phyloP scores from a whole-genome alignment of 2,113 vertebrate genomes.

The Mugil cephalus region DNA sequence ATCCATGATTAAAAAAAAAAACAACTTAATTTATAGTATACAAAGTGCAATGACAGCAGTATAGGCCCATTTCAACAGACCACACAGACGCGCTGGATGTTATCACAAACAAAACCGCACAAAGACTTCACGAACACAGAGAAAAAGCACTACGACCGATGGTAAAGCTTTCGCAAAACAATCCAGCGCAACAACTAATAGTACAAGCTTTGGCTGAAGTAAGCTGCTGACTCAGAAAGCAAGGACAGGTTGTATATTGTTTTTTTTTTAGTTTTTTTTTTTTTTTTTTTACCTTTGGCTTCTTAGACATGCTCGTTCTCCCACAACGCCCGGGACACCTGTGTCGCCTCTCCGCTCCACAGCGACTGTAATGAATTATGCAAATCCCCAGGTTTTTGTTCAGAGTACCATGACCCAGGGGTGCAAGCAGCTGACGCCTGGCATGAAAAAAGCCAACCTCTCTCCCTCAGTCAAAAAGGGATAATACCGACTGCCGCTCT shows the following conservation, averaged over 20 bases:
- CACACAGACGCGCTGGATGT: not conserved
- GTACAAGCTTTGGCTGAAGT: not conserved
- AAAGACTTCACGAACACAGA: not conserved
- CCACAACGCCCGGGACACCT: slow-evolving; percentile 64
- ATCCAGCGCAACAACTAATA: slow-evolving; percentile 25
- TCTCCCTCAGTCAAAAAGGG: slow-evolving; percentile 39
- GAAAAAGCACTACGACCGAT: not conserved
- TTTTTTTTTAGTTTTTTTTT: slow-evolving; percentile 41
- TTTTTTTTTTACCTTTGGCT: slow-evolving; percentile 76
- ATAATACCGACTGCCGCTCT: slow-evolving; percentile 48
- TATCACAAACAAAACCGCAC: slow-evolving; percentile 25
- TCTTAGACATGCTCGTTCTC: slow-evolving; percentile 80
- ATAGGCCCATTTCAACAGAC: slow-evolving; percentile 22
- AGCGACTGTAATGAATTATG: slow-evolving; percentile 81
- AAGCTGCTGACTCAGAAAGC: slow-evolving; percentile 47
- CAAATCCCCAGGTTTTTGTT: slow-evolving; percentile 79
- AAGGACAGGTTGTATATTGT: slow-evolving; percentile 29
- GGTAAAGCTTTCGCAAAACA: slow-evolving; percentile 30
- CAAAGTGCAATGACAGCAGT: slow-evolving; percentile 4
- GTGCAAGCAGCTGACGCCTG: slow-evolving; percentile 71
- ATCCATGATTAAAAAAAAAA: slow-evolving; percentile 59
- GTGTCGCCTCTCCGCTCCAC: slow-evolving; percentile 65
- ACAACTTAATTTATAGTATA: slow-evolving; percentile 37
- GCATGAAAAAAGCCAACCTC: slow-evolving; percentile 50
- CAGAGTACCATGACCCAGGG: slow-evolving; percentile 74